These are phyloP conservation scores for Danio aesculapii DNA, from an alignment of 2,797 vertebrate genomes.

Conservation along the genomic window DNA sequence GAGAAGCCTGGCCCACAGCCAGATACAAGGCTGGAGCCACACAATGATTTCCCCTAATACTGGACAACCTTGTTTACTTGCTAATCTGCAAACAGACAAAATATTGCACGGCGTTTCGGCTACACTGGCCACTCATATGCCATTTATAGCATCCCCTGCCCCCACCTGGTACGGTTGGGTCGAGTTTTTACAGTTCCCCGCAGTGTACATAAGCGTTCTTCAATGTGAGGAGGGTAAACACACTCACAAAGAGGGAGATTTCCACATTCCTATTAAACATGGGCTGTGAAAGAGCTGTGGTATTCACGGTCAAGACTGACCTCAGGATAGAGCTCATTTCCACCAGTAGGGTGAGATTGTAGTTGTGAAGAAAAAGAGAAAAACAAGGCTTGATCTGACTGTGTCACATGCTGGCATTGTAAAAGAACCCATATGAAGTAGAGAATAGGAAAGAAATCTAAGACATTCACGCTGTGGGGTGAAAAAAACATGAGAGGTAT, in stretches of 20 bases:
- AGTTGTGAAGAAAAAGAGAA: background rate
- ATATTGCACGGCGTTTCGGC: constrained; percentile 29
- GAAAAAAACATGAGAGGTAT: constrained; percentile 18
- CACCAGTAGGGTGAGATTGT: constrained; percentile 14
- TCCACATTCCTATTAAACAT: constrained; percentile 31
- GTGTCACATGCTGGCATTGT: background rate
- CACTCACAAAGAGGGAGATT: constrained; percentile 25
- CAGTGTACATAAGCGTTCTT: constrained; percentile 26
- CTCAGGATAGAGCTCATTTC: background rate
- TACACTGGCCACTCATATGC: constrained; percentile 1
- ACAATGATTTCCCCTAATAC: constrained; percentile 46
- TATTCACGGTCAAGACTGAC: background rate
- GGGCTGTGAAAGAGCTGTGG: background rate
- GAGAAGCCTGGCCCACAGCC: constrained; percentile 41
- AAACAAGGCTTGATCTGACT: constrained; percentile 37
- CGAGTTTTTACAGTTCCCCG: constrained; percentile 14
- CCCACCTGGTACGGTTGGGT: background rate
- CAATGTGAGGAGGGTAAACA: constrained; percentile 26
- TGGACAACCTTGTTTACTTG: constrained; percentile 51
- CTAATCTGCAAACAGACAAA: constrained; percentile 52
- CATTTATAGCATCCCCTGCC: constrained; percentile 51
- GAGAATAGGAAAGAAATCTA: constrained; percentile 9
- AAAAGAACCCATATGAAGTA: background rate
- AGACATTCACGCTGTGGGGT: background rate
- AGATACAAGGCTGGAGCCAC: constrained; percentile 42